Conservation (phyloP, 2,888 invertebrate species). For the Tetramorium bicarinatum region DNA sequence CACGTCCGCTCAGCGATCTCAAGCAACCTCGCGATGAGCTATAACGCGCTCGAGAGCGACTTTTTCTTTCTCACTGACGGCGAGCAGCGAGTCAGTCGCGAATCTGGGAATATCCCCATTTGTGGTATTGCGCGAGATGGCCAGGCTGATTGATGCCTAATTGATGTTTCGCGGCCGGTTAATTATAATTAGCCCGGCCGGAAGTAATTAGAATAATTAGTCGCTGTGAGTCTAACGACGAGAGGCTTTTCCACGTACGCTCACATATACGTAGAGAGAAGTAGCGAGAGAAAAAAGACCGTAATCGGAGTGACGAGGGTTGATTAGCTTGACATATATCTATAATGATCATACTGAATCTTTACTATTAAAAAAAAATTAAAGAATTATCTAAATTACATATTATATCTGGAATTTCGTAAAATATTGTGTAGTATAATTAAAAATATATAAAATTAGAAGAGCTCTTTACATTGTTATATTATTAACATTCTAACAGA, state of each 20-base stretch:
- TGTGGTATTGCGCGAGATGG: conserved; percentile 52
- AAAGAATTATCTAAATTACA: not conserved
- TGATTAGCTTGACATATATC: conserved; percentile 18
- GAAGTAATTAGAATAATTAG: conserved; percentile 69
- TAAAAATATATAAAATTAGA: not conserved
- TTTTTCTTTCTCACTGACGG: conserved; percentile 40
- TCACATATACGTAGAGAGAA: not conserved
- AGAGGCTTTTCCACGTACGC: conserved; percentile 29
- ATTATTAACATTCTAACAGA: not conserved
- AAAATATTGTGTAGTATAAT: not conserved
- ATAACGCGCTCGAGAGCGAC: conserved; percentile 3
- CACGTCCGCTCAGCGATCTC: conserved; percentile 58
- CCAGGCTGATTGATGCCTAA: conserved; percentile 62
- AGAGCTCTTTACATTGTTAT: not conserved
- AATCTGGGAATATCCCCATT: conserved; percentile 55
- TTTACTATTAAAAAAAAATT: not conserved
- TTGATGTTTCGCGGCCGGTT: conserved; percentile 63
- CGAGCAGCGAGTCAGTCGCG: conserved; percentile 16
- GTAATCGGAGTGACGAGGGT: conserved; percentile 1
- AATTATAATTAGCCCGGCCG: conserved; percentile 64
- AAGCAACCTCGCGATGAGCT: not conserved
- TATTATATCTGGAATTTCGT: not conserved
- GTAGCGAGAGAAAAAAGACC: conserved; percentile 2
- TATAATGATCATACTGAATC: not conserved
- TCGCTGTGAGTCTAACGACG: conserved; percentile 52